A percentile compares a stretch with the other conserved stretches of the same genome.
Evolutionary conservation across 2,888 invertebrate species (phyloP).

Genomic region (Caenorhabditis sp.): DNA sequence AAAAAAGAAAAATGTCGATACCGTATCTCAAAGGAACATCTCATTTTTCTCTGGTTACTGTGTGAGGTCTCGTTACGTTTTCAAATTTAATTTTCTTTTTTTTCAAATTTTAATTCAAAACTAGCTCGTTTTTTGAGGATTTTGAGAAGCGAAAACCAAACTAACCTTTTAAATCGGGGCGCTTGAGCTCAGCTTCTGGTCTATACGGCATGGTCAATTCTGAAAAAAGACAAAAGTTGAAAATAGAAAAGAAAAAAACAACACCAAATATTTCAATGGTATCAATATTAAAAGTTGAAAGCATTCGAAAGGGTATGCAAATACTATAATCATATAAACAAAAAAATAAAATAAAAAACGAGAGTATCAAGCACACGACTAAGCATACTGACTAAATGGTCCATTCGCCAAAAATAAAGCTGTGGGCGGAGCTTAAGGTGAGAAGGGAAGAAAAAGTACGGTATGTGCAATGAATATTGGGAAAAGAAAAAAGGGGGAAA

Average conservation of each 20-base stretch:
- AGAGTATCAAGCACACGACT: constrained; percentile 10
- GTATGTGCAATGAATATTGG: background rate
- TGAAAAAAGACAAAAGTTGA: constrained; percentile 1
- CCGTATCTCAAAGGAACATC: no score
- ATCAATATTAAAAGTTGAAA: constrained; percentile 9
- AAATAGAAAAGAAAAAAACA: constrained; percentile 3
- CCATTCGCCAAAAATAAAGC: background rate
- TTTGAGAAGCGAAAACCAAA: background rate
- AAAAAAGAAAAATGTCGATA: no score
- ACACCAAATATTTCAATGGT: constrained; percentile 1
- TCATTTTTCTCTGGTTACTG: no score
- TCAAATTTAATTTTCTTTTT: constrained; percentile 7
- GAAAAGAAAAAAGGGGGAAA: no score
- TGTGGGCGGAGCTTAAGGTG: background rate
- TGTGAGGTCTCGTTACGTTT: no score
- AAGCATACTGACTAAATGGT: constrained; percentile 5
- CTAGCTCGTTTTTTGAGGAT: background rate
- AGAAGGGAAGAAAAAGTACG: background rate
- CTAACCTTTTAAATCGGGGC: constrained; percentile 56
- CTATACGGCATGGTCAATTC: constrained; percentile 51
- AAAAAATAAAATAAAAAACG: constrained; percentile 14
- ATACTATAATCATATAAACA: constrained; percentile 14
- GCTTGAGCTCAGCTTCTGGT: constrained; percentile 57
- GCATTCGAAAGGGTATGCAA: constrained; percentile 9
- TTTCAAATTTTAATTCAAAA: background rate